A percentile compares a stretch with the other conserved stretches of the same genome.
Conservation (phyloP, 2,797 vertebrate species). For the Lemur catta region DNA sequence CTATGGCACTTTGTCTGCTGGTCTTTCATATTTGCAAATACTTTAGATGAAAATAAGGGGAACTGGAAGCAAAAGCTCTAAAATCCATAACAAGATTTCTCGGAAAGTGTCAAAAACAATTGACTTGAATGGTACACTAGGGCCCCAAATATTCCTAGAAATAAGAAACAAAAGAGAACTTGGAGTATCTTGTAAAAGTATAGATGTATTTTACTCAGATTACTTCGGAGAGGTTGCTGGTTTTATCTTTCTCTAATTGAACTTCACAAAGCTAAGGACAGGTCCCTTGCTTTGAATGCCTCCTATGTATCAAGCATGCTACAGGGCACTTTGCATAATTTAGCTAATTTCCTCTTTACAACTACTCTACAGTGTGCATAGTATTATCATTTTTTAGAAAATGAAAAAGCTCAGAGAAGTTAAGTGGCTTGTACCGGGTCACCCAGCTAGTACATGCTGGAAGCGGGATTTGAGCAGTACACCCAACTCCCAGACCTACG, state of each 20-base stretch:
- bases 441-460: background rate
- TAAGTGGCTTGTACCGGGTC: background rate
- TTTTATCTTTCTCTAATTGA: conserved; percentile 29
- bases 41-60: conserved; percentile 4
- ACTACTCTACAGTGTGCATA: background rate
- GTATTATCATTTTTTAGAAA: background rate
- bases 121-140: background rate
- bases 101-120: background rate
- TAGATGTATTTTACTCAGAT: background rate
- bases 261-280: conserved; percentile 18
- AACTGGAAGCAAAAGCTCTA: background rate
- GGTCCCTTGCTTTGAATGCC: background rate
- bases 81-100: background rate
- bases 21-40: conserved; percentile 8
- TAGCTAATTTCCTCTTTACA: background rate
- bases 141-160: background rate
- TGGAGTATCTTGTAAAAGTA: background rate
- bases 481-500: background rate
- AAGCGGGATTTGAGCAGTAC: background rate
- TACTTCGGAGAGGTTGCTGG: background rate
- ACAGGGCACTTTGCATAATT: background rate
- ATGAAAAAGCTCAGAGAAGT: background rate
- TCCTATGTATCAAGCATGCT: background rate
- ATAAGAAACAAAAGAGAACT: background rate
- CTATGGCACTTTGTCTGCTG: background rate